A percentile compares a stretch with the other conserved stretches of the same genome.
These are phyloP conservation scores for Hydrochoerus hydrochaeris DNA, from an alignment of 2,113 vertebrate species.

Conservation along the genomic window DNA sequence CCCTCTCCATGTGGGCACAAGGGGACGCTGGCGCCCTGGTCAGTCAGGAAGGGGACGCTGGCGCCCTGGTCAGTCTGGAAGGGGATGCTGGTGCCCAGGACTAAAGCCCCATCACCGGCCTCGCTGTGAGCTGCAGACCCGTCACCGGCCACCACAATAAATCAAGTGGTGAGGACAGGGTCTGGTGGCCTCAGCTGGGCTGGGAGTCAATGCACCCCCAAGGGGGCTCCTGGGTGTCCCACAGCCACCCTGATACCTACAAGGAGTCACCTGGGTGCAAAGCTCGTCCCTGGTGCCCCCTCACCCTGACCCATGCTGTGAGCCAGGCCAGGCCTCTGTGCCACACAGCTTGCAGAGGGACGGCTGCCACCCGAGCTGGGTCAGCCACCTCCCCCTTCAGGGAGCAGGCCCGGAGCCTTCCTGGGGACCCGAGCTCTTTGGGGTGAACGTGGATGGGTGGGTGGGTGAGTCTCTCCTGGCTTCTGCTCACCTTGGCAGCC, in stretches of 20 bases:
- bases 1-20: background rate
- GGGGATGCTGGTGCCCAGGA: rapidly evolving
- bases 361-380: background rate
- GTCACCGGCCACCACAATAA: background rate
- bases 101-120: background rate
- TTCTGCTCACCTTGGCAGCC: rapidly evolving
- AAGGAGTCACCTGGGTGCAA: slow-evolving; percentile 86
- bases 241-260: background rate
- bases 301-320: slow-evolving; percentile 50
- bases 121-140: background rate
- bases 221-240: background rate
- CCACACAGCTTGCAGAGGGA: background rate
- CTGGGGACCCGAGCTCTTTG: no score
- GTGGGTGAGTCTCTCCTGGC: rapidly evolving
- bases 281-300: slow-evolving; percentile 80
- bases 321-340: background rate
- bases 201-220: background rate
- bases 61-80: no score
- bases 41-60: background rate
- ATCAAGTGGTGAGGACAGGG: slow-evolving; percentile 57
- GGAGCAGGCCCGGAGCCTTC: background rate
- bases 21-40: rapidly evolving
- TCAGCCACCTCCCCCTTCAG: no score
- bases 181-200: background rate
- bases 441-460: rapidly evolving